Evolutionary conservation across 2,888 invertebrate species (phyloP).

Genomic region (Xestia c-nigrum): DNA sequence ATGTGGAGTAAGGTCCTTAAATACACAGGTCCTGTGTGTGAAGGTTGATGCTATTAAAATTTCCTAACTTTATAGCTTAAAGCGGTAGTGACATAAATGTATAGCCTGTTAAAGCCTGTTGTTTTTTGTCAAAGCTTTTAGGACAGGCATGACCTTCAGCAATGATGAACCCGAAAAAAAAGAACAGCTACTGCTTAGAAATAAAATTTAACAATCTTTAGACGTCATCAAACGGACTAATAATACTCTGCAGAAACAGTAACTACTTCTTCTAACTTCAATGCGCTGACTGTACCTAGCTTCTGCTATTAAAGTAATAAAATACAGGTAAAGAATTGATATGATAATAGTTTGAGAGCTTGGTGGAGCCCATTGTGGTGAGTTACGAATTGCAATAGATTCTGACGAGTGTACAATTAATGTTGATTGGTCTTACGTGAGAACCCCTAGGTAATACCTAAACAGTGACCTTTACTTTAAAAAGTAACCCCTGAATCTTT

Average conservation of each 20-base stretch:
- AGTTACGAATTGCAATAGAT: constrained; percentile 39
- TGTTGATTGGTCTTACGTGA: constrained; percentile 22
- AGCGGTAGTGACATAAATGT: not conserved
- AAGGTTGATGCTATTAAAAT: not conserved
- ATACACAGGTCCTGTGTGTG: not conserved
- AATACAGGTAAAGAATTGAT: not conserved
- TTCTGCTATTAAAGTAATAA: constrained; percentile 21
- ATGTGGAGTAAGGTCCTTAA: not conserved
- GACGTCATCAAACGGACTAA: too few relatives aligned
- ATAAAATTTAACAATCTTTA: not conserved
- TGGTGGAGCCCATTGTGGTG: constrained; percentile 10
- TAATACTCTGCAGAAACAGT: not conserved
- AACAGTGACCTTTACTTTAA: constrained; percentile 29
- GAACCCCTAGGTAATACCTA: constrained; percentile 5
- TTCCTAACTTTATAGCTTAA: not conserved
- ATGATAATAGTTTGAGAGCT: constrained; percentile 1
- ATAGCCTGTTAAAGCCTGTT: too few relatives aligned
- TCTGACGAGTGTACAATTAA: constrained; percentile 30
- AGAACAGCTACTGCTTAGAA: not conserved
- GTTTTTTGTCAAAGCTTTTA: not conserved
- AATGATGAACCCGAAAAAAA: not conserved
- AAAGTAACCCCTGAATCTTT: constrained; percentile 9
- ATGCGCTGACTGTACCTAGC: constrained; percentile 1
- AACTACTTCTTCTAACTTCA: too few relatives aligned
- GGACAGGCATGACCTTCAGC: not conserved